A percentile compares a stretch with the other conserved stretches of the same genome.
Evolutionary conservation across 2,113 vertebrate genomes (phyloP).

Genomic region (Marmota flaviventris): DNA sequence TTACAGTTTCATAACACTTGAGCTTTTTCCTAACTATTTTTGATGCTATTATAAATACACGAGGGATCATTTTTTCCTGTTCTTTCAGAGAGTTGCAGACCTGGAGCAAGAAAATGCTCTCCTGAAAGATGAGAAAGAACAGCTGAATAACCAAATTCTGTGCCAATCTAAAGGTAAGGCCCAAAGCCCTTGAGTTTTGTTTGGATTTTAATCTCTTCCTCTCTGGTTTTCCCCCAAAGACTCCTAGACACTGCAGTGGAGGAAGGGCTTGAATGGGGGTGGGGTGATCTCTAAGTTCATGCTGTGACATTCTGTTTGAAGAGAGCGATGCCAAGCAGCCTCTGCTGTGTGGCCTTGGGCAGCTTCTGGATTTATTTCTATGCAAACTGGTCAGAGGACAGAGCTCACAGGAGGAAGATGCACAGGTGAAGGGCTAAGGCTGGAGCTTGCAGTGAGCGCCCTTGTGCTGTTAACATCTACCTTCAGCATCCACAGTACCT

Average conservation of each 20-base stretch:
- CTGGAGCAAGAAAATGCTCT: conserved; percentile 93
- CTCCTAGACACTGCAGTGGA: background rate
- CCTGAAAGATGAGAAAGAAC: conserved; percentile 95
- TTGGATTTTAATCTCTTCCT: background rate
- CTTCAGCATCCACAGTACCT: background rate
- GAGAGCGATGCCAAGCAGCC: background rate
- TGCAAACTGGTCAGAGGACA: background rate
- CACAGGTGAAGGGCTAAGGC: fast-evolving
- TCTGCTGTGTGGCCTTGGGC: fast-evolving
- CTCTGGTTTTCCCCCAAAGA: background rate
- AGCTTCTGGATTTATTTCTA: background rate
- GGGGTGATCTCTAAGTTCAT: background rate
- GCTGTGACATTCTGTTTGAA: background rate
- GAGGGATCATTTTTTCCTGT: conserved; percentile 41
- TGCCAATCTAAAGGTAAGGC: conserved; percentile 89
- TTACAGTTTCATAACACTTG: background rate
- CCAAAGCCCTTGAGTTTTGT: background rate
- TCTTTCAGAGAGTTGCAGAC: conserved; percentile 91
- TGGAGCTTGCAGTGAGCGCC: fast-evolving
- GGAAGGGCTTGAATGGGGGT: background rate
- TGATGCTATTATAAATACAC: background rate
- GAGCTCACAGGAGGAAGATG: too few species aligned
- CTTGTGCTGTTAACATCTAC: background rate
- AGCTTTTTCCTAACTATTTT: background rate
- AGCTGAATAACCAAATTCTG: conserved; percentile 92